Conservation (phyloP, 2,888 invertebrate species). For the Cecidostiba fungosa region DNA sequence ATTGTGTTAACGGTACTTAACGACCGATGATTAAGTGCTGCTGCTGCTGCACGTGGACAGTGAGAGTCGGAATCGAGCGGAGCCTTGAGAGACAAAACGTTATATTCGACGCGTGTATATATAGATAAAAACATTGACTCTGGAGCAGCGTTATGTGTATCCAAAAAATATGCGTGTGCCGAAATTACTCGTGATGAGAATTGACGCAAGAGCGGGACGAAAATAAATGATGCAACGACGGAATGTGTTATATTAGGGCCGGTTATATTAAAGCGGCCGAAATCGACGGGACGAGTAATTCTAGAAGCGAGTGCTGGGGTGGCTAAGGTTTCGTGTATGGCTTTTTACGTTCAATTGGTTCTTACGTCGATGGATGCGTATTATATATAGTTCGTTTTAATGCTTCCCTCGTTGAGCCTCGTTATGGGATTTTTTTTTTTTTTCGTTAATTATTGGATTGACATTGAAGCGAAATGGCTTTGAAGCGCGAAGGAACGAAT, state of each 20-base stretch:
- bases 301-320: neutral
- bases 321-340: constrained; percentile 7
- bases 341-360: neutral
- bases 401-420: neutral
- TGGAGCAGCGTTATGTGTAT: neutral
- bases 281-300: neutral
- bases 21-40: neutral
- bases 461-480: neutral
- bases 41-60: neutral
- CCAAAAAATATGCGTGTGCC: neutral
- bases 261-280: neutral
- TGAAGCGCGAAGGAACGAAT: neutral
- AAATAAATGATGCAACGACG: constrained; percentile 36
- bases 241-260: neutral
- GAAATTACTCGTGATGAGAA: constrained; percentile 24
- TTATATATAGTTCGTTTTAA: neutral
- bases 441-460: neutral
- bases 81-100: constrained; percentile 5
- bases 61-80: neutral
- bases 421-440: neutral
- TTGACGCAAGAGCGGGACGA: constrained; percentile 18
- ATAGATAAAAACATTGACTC: neutral
- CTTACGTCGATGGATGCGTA: neutral
- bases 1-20: constrained; percentile 4
- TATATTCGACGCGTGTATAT: neutral